Conservation (phyloP, 2,113 vertebrate species). For the human (Homo sapiens) region GRCh38 chr1:109972001-109972500, state of each 20-base stretch:
- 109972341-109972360: not conserved
- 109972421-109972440: not conserved
- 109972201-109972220: not conserved
- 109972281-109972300: not conserved
- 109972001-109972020: not conserved
- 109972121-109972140: not conserved
- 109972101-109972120: not conserved
- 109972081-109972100: conserved; percentile 24
- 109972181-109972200: not conserved
- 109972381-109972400: conserved; percentile 20
- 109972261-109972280: not conserved
- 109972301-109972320: not conserved
- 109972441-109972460: not conserved
- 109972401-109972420: not conserved
- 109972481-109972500: not conserved
- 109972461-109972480: not conserved
- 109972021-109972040: not conserved
- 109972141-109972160: not conserved
- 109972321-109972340: not conserved
- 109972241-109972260: not conserved
- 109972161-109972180: not conserved
- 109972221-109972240: not conserved
- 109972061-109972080: not conserved
- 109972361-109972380: not conserved
- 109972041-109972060: not conserved